Conservation (phyloP, 2,797 vertebrate genomes). For the Anabacerthia variegaticeps region DNA sequence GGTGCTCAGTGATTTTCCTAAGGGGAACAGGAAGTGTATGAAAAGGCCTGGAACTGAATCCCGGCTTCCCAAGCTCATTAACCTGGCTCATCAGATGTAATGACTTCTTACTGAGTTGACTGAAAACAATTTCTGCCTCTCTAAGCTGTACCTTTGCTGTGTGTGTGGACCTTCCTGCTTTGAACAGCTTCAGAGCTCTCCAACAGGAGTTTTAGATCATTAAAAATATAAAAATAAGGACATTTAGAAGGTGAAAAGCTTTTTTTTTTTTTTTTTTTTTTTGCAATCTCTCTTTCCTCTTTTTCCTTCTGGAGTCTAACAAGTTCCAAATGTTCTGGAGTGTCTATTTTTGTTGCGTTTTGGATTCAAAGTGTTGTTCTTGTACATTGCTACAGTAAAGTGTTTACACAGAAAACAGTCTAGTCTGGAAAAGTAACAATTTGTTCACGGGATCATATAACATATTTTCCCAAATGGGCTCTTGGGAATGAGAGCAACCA, state of each 20-base stretch:
- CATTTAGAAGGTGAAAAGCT: background rate
- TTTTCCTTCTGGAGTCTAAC: conserved; percentile 18
- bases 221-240: background rate
- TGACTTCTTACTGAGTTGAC: background rate
- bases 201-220: background rate
- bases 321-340: conserved; percentile 60
- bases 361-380: conserved; percentile 54
- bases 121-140: conserved; percentile 7
- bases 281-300: background rate
- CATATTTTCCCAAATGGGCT: conserved; percentile 19
- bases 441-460: conserved; percentile 57
- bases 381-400: conserved; percentile 41
- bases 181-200: background rate
- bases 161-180: background rate
- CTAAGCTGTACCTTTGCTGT: background rate
- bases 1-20: conserved; percentile 20
- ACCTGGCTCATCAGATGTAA: background rate
- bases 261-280: background rate
- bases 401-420: conserved; percentile 65
- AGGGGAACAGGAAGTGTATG: conserved; percentile 24
- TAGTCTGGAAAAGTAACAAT: conserved; percentile 62
- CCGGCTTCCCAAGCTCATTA: conserved; percentile 21
- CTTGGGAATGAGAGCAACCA: conserved; percentile 19
- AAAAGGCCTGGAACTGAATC: background rate
- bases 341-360: conserved; percentile 41